These are phyloP conservation scores for Mesembrinibis cayennensis DNA, from an alignment of 2,113 vertebrate species.

Conservation along the genomic window DNA sequence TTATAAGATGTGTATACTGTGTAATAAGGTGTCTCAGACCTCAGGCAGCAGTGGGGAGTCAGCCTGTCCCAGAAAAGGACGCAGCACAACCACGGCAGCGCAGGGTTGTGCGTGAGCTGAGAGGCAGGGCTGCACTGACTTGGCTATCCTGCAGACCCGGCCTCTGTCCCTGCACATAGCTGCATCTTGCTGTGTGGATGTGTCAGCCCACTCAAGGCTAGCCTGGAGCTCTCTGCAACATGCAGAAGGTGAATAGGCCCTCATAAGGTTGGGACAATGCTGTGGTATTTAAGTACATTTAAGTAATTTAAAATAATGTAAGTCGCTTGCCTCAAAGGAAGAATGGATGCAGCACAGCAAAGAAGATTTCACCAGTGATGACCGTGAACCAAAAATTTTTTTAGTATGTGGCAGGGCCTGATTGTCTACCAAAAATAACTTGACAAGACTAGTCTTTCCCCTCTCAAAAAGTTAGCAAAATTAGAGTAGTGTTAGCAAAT, in stretches of 20 bases:
- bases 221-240: neutral
- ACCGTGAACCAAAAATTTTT: neutral
- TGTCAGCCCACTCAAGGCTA: neutral
- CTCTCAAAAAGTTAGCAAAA: neutral
- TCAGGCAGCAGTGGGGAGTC: neutral
- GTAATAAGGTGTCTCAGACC: neutral
- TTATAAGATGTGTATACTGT: neutral
- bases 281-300: neutral
- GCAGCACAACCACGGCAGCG: neutral
- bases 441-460: neutral
- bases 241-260: neutral
- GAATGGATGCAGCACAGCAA: neutral
- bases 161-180: neutral
- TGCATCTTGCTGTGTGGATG: neutral
- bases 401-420: neutral
- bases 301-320: neutral
- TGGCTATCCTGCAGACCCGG: neutral
- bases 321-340: neutral
- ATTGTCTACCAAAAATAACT: neutral
- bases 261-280: neutral
- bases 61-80: neutral
- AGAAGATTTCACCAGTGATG: neutral
- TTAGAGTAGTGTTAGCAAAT: neutral
- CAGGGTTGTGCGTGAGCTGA: neutral
- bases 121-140: neutral